Base-by-base conservation (phyloP, 2,797 vertebrate genomes). In the Manis pentadactyla region DNA sequence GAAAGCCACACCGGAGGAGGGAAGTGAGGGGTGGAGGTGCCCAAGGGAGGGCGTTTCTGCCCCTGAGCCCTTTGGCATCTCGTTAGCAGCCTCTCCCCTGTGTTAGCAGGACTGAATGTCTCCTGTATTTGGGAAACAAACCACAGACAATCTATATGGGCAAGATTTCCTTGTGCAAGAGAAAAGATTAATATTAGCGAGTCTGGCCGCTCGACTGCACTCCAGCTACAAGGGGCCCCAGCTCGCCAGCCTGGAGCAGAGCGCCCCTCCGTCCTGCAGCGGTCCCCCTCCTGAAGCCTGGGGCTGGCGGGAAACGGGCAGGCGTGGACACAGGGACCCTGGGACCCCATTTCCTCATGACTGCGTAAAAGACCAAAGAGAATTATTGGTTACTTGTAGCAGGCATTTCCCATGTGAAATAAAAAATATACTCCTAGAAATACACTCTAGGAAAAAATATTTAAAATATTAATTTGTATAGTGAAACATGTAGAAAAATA, bases 261-360 rank as follows among this genome's bases (percentile, higher is more conserved):
- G 8, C 10, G 42, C 8, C 10, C 42, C 10, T 46, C 42, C 8
- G 9, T 10, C 8, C 42, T 10, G 10, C 10, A 46, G 42, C 9
- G 2, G 42, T 9, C 21, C 42, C 34, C 9, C 34, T 31, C 73
- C 59, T 21, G 25, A 61, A 68, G 49, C 23, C 63, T 25, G 23
- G 11, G 9, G 3, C 42, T n/a, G 51, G n/a, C 1, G 39, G 11
- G 46, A 27, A n/a, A 29, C 23, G 12, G 18, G 14, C 19, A 25
- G n/a, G 17, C 5, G 10, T 37, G 7, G 46, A 31, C 0, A 1
- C 0, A 34, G 27, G 25, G 4, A 23, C 29, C 1, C 1, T 3
- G 7, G 55, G 7, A 7, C 21, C 11, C 29, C 23, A 10, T 64
- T 42, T 69, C 75, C 39, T 68, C 10, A 29, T 14, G 21, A 55